Evolutionary conservation across 2,797 vertebrate genomes (phyloP).

Genomic region (Alauda arvensis): DNA sequence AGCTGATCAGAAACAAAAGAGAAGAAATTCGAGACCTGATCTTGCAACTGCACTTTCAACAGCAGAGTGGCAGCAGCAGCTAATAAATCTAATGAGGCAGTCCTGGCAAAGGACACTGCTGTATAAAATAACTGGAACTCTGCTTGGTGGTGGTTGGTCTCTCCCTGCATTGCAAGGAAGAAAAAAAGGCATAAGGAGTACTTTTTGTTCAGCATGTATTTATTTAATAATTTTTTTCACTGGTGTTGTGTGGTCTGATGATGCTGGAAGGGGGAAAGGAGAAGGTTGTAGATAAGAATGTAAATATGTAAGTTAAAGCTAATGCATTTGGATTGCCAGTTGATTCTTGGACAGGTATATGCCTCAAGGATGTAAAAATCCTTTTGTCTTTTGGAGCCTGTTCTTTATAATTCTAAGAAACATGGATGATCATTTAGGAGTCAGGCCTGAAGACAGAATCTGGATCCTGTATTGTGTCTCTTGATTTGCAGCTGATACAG

Average conservation of each 20-base stretch:
- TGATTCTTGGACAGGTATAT: slow-evolving; percentile 42
- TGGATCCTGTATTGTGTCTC: slow-evolving; percentile 34
- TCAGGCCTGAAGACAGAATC: slow-evolving; percentile 21
- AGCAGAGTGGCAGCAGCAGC: slow-evolving; percentile 74
- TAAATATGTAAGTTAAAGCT: slow-evolving; percentile 57
- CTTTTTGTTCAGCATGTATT: slow-evolving; percentile 42
- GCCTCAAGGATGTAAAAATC: slow-evolving; percentile 32
- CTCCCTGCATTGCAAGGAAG: slow-evolving; percentile 28
- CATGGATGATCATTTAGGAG: slow-evolving; percentile 1
- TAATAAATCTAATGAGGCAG: slow-evolving; percentile 59
- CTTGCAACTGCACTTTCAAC: slow-evolving; percentile 83
- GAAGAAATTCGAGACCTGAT: slow-evolving; percentile 92
- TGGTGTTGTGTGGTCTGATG: slow-evolving; percentile 15
- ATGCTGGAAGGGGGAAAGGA: not conserved
- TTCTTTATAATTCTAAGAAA: not conserved
- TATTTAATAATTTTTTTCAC: slow-evolving; percentile 8
- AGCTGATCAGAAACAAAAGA: slow-evolving; percentile 87
- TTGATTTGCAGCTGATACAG: slow-evolving; percentile 56
- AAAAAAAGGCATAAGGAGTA: not conserved
- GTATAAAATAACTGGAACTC: slow-evolving; percentile 46
- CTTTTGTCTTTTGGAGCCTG: slow-evolving; percentile 11
- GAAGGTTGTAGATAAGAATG: slow-evolving; percentile 27
- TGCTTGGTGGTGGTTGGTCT: slow-evolving; percentile 15
- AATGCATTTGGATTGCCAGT: slow-evolving; percentile 35
- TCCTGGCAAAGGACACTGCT: slow-evolving; percentile 12